Evolutionary conservation across 2,797 vertebrate genomes (phyloP).

Genomic region (Cossypha caffra): DNA sequence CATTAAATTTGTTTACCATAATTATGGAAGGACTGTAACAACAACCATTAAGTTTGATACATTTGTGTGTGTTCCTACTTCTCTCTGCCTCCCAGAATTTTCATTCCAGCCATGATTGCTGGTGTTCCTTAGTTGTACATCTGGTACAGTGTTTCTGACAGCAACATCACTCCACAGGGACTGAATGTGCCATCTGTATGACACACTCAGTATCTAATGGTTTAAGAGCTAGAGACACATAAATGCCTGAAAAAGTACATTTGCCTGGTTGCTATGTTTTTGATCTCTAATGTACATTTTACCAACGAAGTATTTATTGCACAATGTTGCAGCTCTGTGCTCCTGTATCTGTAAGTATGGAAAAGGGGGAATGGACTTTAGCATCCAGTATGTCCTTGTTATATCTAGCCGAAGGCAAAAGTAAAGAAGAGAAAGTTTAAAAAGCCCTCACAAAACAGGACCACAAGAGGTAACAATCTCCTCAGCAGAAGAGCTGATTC

Average conservation of each 20-base stretch:
- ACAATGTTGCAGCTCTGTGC: neutral
- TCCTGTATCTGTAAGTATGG: neutral
- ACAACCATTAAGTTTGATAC: slow-evolving; percentile 29
- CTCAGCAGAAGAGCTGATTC: neutral
- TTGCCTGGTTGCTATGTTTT: slow-evolving; percentile 10
- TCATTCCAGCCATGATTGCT: slow-evolving; percentile 30
- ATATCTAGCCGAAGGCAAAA: neutral
- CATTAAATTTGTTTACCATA: slow-evolving; percentile 29
- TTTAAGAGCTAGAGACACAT: slow-evolving; percentile 33
- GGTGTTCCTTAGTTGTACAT: slow-evolving; percentile 54
- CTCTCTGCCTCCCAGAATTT: slow-evolving; percentile 33
- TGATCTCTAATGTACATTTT: slow-evolving; percentile 19
- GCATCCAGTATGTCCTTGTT: neutral
- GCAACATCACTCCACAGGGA: slow-evolving; percentile 52
- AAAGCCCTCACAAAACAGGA: neutral
- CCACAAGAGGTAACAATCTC: neutral
- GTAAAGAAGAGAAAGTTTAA: neutral
- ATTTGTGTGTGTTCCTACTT: neutral
- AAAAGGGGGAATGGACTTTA: neutral
- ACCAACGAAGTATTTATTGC: neutral
- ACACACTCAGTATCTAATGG: slow-evolving; percentile 46
- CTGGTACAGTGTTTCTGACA: slow-evolving; percentile 64
- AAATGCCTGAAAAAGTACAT: slow-evolving; percentile 13
- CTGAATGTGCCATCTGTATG: slow-evolving; percentile 58
- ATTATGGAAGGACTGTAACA: slow-evolving; percentile 20